phyloP scores from a whole-genome alignment of 2,113 vertebrate genomes.

The Atrichornis clamosus region DNA sequence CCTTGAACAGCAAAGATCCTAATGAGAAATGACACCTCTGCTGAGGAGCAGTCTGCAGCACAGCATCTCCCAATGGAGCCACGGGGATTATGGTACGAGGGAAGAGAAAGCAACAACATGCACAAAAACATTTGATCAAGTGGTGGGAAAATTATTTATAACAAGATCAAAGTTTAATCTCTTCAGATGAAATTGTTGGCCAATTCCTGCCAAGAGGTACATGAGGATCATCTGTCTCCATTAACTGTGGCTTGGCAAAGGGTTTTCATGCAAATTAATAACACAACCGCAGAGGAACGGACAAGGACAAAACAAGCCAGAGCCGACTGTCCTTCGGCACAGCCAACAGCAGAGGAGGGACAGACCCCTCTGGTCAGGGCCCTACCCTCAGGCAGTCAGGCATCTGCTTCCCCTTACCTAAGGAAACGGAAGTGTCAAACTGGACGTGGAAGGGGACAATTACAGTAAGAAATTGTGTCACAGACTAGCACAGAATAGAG shows the following conservation, averaged over 20 bases:
- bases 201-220: slow-evolving; percentile 39
- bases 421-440: background rate
- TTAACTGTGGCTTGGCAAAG: slow-evolving; percentile 55
- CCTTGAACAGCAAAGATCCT: background rate
- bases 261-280: slow-evolving; percentile 58
- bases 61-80: background rate
- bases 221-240: slow-evolving; percentile 62
- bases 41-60: background rate
- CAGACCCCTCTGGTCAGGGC: background rate
- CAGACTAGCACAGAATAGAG: fast-evolving
- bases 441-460: background rate
- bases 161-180: slow-evolving; percentile 66
- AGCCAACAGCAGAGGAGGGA: background rate
- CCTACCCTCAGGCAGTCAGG: background rate
- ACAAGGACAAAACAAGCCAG: slow-evolving; percentile 27
- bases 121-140: slow-evolving; percentile 45
- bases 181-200: slow-evolving; percentile 61
- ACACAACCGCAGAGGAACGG: background rate
- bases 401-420: fast-evolving
- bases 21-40: background rate
- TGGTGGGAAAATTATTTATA: slow-evolving; percentile 48
- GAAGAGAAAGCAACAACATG: background rate
- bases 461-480: background rate
- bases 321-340: background rate
- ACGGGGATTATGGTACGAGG: background rate